A percentile compares a stretch with the other conserved stretches of the same genome.
Evolutionary conservation across 1,140 invertebrate species (phyloP).

Genomic region (Leptoteleia sp.): DNA sequence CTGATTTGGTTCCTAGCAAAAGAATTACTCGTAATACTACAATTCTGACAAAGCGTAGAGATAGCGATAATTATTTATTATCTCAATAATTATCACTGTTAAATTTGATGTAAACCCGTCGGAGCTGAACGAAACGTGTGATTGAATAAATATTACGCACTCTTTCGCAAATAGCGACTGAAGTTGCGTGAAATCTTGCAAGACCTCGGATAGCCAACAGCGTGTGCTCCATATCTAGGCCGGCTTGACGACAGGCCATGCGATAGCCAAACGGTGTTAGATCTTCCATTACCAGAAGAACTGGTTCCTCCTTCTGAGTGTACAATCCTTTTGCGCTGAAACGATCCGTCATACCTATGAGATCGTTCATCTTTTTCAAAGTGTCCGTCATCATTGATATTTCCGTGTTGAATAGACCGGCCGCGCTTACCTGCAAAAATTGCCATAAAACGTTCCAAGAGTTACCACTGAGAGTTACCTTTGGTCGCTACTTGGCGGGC

Average conservation of each 20-base stretch:
- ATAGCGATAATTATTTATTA: too few relatives aligned
- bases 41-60: too few relatives aligned
- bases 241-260: constrained; percentile 81
- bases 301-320: constrained; percentile 72
- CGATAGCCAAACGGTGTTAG: constrained; percentile 81
- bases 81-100: too few relatives aligned
- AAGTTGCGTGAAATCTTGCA: constrained; percentile 83
- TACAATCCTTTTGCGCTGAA: constrained; percentile 72
- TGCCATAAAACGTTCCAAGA: constrained; percentile 17
- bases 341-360: constrained; percentile 53
- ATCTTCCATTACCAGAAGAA: constrained; percentile 82
- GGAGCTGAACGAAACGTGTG: too few relatives aligned
- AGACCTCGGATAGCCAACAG: constrained; percentile 81
- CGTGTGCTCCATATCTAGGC: constrained; percentile 81
- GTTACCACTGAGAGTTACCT: background rate
- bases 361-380: constrained; percentile 73
- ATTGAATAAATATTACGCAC: constrained; percentile 72
- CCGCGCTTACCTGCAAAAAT: constrained; percentile 65
- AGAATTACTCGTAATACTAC: too few relatives aligned
- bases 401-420: constrained; percentile 72
- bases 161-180: constrained; percentile 81
- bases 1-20: constrained; percentile 77
- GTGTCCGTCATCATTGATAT: constrained; percentile 76
- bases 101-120: too few relatives aligned
- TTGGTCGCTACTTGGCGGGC: too few relatives aligned